Conservation (phyloP, 2,888 invertebrate genomes). For the Odontomyia ornata region DNA sequence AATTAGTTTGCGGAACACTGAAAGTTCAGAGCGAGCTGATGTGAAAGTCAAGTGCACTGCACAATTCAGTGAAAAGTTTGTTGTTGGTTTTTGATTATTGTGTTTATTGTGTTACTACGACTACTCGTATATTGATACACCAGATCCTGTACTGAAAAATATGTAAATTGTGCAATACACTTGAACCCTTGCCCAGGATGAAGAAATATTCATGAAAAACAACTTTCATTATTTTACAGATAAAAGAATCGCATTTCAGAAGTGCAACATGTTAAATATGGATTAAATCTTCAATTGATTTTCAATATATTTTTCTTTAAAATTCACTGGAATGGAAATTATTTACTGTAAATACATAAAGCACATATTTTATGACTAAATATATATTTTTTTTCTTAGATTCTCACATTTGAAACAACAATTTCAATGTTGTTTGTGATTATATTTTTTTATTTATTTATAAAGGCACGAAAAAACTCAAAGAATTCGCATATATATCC, state of each 20-base stretch:
- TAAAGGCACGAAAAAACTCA: slow-evolving; percentile 39
- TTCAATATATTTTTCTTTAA: slow-evolving; percentile 3
- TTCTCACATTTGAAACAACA: neutral
- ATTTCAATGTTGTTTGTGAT: slow-evolving; percentile 16
- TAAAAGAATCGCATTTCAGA: neutral
- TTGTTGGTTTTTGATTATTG: no score
- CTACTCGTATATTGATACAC: no score
- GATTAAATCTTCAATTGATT: no score
- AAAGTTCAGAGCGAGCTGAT: no score
- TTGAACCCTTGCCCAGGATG: neutral
- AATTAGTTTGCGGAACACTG: no score
- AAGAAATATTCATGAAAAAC: neutral
- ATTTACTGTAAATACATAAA: slow-evolving; percentile 7
- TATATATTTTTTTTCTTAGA: neutral
- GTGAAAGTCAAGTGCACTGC: neutral
- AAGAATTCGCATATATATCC: neutral
- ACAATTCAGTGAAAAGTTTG: no score
- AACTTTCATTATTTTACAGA: neutral
- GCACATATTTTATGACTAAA: slow-evolving; percentile 20
- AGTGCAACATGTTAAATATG: no score
- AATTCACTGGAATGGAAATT: slow-evolving; percentile 36
- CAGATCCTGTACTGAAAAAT: no score
- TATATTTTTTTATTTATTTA: no score
- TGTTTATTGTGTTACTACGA: no score
- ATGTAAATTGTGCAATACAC: neutral